Conservation (phyloP, 1,140 invertebrate genomes). For the Halotydeus destructor region DNA sequence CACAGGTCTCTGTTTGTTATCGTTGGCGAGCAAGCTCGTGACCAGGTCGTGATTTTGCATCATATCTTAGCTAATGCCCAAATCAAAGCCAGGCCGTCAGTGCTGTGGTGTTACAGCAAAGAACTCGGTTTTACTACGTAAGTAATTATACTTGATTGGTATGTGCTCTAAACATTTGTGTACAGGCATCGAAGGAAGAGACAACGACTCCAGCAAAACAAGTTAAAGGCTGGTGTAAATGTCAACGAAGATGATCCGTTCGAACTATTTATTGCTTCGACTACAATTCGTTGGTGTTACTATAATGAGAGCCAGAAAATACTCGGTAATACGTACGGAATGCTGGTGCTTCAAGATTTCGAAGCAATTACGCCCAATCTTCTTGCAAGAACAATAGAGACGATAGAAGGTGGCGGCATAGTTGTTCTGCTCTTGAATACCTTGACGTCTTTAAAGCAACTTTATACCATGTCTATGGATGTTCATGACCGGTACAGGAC, state of each 20-base stretch:
- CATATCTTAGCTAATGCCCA: conserved; percentile 88
- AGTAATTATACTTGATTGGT: too few species aligned
- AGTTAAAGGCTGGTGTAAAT: conserved; percentile 66
- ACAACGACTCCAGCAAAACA: conserved; percentile 64
- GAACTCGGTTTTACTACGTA: conserved; percentile 77
- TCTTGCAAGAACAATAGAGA: conserved; percentile 89
- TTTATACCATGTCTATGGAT: conserved; percentile 96
- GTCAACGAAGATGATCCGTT: conserved; percentile 92
- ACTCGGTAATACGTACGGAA: conserved; percentile 73
- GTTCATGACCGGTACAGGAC: conserved; percentile 87
- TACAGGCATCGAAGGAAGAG: conserved; percentile 74
- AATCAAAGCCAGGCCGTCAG: conserved; percentile 65
- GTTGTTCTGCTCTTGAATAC: conserved; percentile 64
- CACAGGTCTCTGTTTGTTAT: conserved; percentile 82
- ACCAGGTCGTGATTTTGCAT: conserved; percentile 90
- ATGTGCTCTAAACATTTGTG: too few species aligned
- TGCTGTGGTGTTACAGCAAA: conserved; percentile 98
- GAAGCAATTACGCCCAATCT: conserved; percentile 97
- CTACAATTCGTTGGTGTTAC: conserved; percentile 90
- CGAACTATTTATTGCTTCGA: conserved; percentile 86
- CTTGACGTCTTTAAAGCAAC: conserved; percentile 69
- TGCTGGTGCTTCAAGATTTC: conserved; percentile 54
- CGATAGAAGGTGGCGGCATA: conserved; percentile 90
- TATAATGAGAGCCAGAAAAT: conserved; percentile 93
- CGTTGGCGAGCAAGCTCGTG: conserved; percentile 82